phyloP scores from a whole-genome alignment of 2,888 invertebrate genomes.

The Linyphia triangularis region DNA sequence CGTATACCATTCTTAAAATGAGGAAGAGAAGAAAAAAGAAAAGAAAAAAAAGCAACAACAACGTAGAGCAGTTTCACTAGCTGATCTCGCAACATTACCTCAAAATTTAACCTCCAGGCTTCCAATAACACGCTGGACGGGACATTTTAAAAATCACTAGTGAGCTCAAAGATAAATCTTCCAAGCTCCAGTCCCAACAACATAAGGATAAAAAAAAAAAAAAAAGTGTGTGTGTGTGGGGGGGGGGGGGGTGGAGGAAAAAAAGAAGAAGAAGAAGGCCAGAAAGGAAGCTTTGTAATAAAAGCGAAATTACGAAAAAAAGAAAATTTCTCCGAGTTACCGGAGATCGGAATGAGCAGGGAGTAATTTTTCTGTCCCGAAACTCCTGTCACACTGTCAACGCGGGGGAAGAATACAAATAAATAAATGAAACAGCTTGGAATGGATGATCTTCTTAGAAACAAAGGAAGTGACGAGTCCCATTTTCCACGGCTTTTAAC shows the following conservation, averaged over 20 bases:
- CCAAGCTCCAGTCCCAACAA: not conserved
- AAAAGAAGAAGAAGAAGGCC: not conserved
- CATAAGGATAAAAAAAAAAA: not conserved
- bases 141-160: constrained; percentile 46
- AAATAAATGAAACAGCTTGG: constrained; percentile 21
- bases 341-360: constrained; percentile 17
- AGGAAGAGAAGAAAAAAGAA: constrained; percentile 6
- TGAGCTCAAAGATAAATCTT: constrained; percentile 40
- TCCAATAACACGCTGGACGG: constrained; percentile 42
- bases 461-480: not conserved
- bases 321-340: constrained; percentile 22
- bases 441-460: not conserved
- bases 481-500: not conserved
- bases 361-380: constrained; percentile 17
- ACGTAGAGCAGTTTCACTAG: not conserved
- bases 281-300: constrained; percentile 13
- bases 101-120: constrained; percentile 41
- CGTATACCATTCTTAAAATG: not conserved
- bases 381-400: constrained; percentile 37
- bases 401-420: not conserved
- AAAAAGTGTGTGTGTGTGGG: too few species aligned
- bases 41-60: not conserved
- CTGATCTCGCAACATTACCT: constrained; percentile 26
- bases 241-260: not conserved
- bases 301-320: constrained; percentile 21